phyloP scores from a whole-genome alignment of 2,888 invertebrate genomes.

The Megalurothrips usitatus region DNA sequence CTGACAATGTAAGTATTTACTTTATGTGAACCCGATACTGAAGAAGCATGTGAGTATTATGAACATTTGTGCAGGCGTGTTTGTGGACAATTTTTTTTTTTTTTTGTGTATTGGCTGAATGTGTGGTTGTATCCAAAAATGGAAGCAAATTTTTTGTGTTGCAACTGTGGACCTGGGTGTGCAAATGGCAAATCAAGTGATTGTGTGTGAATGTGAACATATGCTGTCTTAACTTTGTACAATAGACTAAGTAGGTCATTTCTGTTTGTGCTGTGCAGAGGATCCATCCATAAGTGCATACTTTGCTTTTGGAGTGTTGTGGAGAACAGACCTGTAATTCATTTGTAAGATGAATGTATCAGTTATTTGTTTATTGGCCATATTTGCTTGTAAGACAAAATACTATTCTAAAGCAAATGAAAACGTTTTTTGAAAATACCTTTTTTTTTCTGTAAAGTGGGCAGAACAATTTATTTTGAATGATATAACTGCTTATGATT shows the following conservation, averaged over 20 bases:
- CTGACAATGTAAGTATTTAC: conserved; percentile 23
- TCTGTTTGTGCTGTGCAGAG: conserved; percentile 16
- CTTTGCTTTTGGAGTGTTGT: neutral
- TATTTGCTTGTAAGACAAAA: neutral
- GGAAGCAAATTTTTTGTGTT: neutral
- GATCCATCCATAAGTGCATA: neutral
- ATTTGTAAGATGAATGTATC: neutral
- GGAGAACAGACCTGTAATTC: neutral
- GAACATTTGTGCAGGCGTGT: neutral
- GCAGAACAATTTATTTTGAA: neutral
- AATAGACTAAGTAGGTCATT: neutral
- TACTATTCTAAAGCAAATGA: neutral
- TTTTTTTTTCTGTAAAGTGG: neutral
- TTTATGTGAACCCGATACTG: neutral
- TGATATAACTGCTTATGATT: neutral
- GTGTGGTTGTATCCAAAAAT: neutral
- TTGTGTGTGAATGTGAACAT: neutral
- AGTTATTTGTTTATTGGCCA: neutral
- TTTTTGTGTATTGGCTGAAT: neutral
- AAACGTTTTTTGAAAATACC: neutral
- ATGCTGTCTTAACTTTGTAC: neutral
- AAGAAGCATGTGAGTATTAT: neutral
- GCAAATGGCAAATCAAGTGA: neutral
- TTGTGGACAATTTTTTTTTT: neutral
- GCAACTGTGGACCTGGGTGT: neutral